phyloP scores from a whole-genome alignment of 2,113 vertebrate genomes.

The Nycticryphes semicollaris region DNA sequence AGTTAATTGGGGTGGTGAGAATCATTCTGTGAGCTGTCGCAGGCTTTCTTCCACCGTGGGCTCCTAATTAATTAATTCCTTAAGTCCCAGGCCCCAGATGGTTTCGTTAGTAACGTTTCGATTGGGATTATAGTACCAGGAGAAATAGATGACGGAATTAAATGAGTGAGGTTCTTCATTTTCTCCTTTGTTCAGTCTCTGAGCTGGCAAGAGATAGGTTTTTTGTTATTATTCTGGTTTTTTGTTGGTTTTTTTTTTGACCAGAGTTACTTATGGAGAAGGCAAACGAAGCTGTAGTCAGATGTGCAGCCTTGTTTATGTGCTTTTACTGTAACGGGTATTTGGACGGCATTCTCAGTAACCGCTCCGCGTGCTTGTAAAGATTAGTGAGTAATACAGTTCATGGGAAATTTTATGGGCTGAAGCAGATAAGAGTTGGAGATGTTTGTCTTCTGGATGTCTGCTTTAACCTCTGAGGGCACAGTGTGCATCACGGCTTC shows the following conservation, averaged over 20 bases:
- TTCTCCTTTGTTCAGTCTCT: background rate
- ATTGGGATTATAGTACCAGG: background rate
- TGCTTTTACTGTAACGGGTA: conserved; percentile 56
- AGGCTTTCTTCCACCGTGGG: background rate
- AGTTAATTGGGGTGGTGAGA: background rate
- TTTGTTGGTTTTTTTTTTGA: background rate
- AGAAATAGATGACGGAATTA: background rate
- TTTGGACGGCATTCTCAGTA: conserved; percentile 51
- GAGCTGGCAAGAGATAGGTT: background rate
- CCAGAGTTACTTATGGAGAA: conserved; percentile 19
- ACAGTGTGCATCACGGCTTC: background rate
- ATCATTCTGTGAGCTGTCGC: background rate
- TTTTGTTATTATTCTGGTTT: too few species aligned
- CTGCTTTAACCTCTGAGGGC: conserved; percentile 42
- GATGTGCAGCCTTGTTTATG: conserved; percentile 52
- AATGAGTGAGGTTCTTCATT: background rate
- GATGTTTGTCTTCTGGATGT: conserved; percentile 57
- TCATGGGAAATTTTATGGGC: conserved; percentile 67
- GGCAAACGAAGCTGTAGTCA: background rate
- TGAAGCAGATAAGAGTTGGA: conserved; percentile 56
- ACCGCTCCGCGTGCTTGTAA: conserved; percentile 44
- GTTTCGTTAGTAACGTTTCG: background rate
- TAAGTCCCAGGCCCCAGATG: background rate
- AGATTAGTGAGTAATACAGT: conserved; percentile 65
- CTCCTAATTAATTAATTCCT: conserved; percentile 2